Conservation (phyloP, 2,113 vertebrate species). For the Nesoenas mayeri region DNA sequence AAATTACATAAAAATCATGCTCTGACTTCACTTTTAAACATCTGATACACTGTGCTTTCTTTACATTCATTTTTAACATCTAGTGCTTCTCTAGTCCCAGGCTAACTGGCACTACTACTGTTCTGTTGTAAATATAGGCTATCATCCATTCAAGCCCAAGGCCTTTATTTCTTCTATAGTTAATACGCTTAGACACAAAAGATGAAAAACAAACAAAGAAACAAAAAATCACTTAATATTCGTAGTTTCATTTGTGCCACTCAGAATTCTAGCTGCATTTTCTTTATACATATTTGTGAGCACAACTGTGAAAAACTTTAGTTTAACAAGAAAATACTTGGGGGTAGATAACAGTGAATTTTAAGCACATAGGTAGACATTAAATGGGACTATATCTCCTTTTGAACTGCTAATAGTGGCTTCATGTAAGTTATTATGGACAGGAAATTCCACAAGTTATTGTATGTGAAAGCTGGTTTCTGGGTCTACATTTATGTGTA, state of each 20-base stretch:
- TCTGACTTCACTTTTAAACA: background rate
- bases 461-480: background rate
- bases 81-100: background rate
- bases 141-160: background rate
- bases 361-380: background rate
- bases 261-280: background rate
- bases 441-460: background rate
- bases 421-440: background rate
- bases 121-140: background rate
- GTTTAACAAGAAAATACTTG: background rate
- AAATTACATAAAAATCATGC: background rate
- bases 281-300: background rate
- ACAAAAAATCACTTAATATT: background rate
- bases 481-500: background rate
- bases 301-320: background rate
- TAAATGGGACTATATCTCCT: background rate
- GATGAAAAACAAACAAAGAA: background rate
- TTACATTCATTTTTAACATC: background rate
- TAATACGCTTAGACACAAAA: background rate
- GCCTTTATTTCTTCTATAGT: background rate
- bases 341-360: background rate
- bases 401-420: background rate
- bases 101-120: background rate
- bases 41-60: background rate
- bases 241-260: background rate